Conservation (phyloP, 2,113 vertebrate genomes). For the Clupea harengus region DNA sequence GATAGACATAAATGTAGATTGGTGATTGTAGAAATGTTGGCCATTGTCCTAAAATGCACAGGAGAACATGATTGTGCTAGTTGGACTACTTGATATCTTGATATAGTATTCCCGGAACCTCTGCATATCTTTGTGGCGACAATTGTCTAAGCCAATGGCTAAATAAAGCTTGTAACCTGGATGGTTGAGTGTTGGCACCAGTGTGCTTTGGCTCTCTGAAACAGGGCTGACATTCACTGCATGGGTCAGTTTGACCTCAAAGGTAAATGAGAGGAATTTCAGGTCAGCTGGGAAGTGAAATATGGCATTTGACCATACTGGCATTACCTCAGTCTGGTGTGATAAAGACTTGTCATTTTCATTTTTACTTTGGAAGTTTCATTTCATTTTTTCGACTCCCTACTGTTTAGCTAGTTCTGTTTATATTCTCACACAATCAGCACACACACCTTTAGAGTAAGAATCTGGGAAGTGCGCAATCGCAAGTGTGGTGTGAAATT, state of each 20-base stretch:
- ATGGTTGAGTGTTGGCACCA: neutral
- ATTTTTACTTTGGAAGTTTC: neutral
- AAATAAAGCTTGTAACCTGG: neutral
- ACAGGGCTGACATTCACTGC: neutral
- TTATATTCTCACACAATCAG: neutral
- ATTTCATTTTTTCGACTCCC: neutral
- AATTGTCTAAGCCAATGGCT: neutral
- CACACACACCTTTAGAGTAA: neutral
- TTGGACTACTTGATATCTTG: too few species aligned
- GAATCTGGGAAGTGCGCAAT: neutral
- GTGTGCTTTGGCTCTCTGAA: neutral
- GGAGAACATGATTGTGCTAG: too few species aligned
- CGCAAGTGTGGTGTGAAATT: neutral
- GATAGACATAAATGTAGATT: neutral
- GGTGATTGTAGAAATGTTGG: too few species aligned
- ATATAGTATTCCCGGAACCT: too few species aligned
- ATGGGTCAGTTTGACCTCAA: neutral
- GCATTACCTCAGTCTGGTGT: neutral
- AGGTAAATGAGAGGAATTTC: neutral
- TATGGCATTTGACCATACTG: neutral
- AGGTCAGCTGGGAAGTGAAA: neutral
- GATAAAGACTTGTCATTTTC: neutral
- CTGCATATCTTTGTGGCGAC: neutral
- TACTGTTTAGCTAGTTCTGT: neutral
- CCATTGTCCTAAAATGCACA: neutral